These are phyloP conservation scores for Gopherus evgoodei DNA, from an alignment of 2,113 vertebrate species.

Conservation along the genomic window DNA sequence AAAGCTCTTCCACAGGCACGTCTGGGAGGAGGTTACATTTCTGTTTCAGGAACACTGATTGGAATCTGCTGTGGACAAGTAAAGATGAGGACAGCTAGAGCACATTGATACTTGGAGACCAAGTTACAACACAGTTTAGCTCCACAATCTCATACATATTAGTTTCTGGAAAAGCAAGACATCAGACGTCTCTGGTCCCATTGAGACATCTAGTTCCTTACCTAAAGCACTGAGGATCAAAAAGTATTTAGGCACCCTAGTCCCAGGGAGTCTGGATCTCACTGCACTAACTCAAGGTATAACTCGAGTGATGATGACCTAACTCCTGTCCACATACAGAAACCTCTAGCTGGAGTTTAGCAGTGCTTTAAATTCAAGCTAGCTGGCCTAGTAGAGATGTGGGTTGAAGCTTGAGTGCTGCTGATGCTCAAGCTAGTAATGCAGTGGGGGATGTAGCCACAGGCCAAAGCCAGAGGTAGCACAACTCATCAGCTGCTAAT, in stretches of 20 bases:
- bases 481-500: conserved; percentile 23
- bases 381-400: background rate
- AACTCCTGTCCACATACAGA: rapidly evolving
- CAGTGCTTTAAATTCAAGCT: background rate
- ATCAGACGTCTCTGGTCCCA: background rate
- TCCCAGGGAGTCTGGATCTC: background rate
- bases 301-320: background rate
- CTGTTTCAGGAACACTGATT: background rate
- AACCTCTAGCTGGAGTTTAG: background rate
- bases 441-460: background rate
- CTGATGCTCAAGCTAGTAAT: background rate
- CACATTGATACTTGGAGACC: background rate
- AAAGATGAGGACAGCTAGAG: background rate
- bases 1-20: background rate
- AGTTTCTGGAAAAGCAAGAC: background rate
- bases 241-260: background rate
- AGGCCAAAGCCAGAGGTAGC: background rate
- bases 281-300: background rate
- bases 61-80: background rate
- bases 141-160: background rate
- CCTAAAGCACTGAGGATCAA: background rate
- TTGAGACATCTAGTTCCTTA: background rate
- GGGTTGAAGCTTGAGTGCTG: background rate
- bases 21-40: background rate
- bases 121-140: background rate